Percentiles rank a stretch among this genome's conserved stretches.
Conservation (phyloP, 2,113 vertebrate genomes). For the Eudyptes chrysolophus region DNA sequence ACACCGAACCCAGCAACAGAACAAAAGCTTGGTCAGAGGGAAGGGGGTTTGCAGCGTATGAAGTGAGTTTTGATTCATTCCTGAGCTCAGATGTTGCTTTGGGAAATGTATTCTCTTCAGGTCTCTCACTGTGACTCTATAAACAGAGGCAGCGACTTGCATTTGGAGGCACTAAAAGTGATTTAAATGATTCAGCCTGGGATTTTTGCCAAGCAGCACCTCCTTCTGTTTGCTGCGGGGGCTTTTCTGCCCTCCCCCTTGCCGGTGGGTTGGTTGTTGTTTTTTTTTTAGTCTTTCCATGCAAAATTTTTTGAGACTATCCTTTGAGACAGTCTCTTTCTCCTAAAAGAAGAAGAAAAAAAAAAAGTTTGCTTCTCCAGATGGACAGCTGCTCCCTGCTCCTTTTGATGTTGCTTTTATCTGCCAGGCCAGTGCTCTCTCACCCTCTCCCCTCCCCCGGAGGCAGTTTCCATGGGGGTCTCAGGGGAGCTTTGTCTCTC, state of each 20-base stretch:
- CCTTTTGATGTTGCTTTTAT: slow-evolving; percentile 72
- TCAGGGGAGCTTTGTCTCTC: slow-evolving; percentile 71
- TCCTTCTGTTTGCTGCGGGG: slow-evolving; percentile 66
- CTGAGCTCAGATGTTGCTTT: slow-evolving; percentile 57
- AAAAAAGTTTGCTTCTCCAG: slow-evolving; percentile 43
- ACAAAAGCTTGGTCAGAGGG: slow-evolving; percentile 45
- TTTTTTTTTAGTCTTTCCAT: neutral
- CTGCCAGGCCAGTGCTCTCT: slow-evolving; percentile 59
- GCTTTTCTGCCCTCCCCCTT: slow-evolving; percentile 28
- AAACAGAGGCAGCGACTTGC: slow-evolving; percentile 63
- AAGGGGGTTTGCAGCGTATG: neutral
- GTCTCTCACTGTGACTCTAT: slow-evolving; percentile 61
- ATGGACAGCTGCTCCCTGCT: slow-evolving; percentile 66
- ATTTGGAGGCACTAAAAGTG: slow-evolving; percentile 72
- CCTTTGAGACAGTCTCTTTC: slow-evolving; percentile 49
- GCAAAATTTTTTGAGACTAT: slow-evolving; percentile 37
- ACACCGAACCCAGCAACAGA: neutral
- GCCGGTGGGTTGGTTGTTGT: neutral
- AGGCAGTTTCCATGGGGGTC: slow-evolving; percentile 68
- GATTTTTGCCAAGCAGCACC: slow-evolving; percentile 67
- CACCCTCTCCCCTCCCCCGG: slow-evolving; percentile 56
- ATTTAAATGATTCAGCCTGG: slow-evolving; percentile 70
- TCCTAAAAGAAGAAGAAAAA: slow-evolving; percentile 7
- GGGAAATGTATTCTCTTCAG: slow-evolving; percentile 67
- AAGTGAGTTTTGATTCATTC: slow-evolving; percentile 63